Evolutionary conservation across 2,888 invertebrate genomes (phyloP).

Genomic region (Platycnemis pennipes): DNA sequence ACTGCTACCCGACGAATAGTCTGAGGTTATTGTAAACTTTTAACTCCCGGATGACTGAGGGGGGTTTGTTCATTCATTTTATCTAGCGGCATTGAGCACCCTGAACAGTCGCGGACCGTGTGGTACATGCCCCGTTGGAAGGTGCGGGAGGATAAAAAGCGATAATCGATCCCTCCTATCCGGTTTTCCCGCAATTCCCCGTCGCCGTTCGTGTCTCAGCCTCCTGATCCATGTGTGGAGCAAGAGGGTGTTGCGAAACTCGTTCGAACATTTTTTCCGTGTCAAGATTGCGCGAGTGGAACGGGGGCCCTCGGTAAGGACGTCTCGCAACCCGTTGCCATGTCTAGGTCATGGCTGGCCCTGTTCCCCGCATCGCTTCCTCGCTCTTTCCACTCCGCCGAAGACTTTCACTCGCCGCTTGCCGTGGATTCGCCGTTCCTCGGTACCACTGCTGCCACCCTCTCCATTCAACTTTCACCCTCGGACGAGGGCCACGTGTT

Average conservation of each 20-base stretch:
- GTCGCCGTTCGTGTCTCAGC: background rate
- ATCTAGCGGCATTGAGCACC: no score
- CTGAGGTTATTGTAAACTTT: no score
- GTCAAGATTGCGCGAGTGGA: constrained; percentile 42
- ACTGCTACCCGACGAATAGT: no score
- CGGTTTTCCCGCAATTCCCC: background rate
- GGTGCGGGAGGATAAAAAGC: background rate
- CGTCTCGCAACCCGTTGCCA: constrained; percentile 35
- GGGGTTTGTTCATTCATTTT: no score
- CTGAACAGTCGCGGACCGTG: no score
- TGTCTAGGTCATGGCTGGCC: constrained; percentile 53
- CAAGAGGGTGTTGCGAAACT: constrained; percentile 17
- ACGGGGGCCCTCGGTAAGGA: background rate
- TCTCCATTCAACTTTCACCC: constrained; percentile 18
- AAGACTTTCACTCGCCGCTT: background rate
- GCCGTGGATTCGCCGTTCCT: background rate
- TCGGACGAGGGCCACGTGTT: background rate
- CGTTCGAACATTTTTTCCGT: constrained; percentile 6
- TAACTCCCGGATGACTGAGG: no score
- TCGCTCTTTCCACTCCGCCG: background rate
- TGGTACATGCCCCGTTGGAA: background rate
- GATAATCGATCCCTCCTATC: background rate
- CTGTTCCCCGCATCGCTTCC: background rate
- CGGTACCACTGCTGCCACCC: no score
- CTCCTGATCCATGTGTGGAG: background rate